Evolutionary conservation across 2,797 vertebrate species (phyloP).

Genomic region (Syngnathus rostellatus): DNA sequence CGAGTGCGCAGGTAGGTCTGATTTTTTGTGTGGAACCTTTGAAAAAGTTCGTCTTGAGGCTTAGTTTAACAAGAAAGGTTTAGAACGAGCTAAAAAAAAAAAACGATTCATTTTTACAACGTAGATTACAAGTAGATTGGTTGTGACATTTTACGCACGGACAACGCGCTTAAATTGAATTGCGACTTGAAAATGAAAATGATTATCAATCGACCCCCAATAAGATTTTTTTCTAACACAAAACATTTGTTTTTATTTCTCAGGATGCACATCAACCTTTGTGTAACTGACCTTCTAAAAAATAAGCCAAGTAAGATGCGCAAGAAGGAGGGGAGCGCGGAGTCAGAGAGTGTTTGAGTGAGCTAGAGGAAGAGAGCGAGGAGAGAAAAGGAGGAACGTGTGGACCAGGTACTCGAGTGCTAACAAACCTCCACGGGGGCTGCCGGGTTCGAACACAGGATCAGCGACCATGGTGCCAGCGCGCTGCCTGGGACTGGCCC

Average conservation of each 20-base stretch:
- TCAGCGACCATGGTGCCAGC: slow-evolving; percentile 71
- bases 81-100: neutral
- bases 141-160: neutral
- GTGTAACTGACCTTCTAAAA: slow-evolving; percentile 38
- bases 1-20: slow-evolving; percentile 78
- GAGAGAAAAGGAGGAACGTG: slow-evolving; percentile 50
- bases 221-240: slow-evolving; percentile 2
- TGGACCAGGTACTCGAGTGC: slow-evolving; percentile 71
- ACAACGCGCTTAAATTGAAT: neutral
- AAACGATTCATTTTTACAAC: too few relatives aligned
- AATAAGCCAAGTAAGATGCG: slow-evolving; percentile 57
- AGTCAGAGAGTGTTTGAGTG: slow-evolving; percentile 58
- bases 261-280: slow-evolving; percentile 57
- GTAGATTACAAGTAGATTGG: neutral
- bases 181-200: neutral
- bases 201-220: neutral
- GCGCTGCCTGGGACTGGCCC: slow-evolving; percentile 68
- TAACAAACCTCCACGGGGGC: slow-evolving; percentile 74
- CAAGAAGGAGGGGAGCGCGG: slow-evolving; percentile 59
- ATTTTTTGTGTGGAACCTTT: neutral
- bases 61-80: neutral
- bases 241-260: slow-evolving; percentile 37
- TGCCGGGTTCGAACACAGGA: slow-evolving; percentile 65
- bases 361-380: slow-evolving; percentile 44
- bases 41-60: neutral